Evolutionary conservation across 2,797 vertebrate species (phyloP).

Genomic region (Hyperoplus lanceolatus): DNA sequence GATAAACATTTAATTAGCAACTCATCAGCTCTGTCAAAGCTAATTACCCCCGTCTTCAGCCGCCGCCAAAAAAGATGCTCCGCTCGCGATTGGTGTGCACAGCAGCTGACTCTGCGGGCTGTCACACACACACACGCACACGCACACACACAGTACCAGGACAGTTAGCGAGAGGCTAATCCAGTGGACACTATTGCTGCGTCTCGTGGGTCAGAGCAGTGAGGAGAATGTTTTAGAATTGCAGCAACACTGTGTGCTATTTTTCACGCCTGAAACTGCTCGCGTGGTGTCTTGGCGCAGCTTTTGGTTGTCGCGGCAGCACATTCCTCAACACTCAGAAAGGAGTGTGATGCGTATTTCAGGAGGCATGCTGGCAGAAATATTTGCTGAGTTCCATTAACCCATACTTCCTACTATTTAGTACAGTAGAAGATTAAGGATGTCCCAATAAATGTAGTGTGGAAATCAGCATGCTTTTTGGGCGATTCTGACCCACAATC

Average conservation of each 20-base stretch:
- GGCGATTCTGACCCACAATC: no score
- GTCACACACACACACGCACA: not conserved
- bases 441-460: no score
- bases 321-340: conserved; percentile 28
- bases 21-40: conserved; percentile 81
- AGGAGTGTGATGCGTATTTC: conserved; percentile 40
- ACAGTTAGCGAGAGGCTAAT: conserved; percentile 32
- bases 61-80: conserved; percentile 60
- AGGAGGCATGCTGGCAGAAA: not conserved
- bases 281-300: conserved; percentile 31
- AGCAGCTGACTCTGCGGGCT: conserved; percentile 55
- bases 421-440: no score
- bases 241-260: conserved; percentile 50
- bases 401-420: no score
- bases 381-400: no score
- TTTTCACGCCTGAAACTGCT: conserved; percentile 51
- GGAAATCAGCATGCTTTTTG: no score
- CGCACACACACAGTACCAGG: not conserved
- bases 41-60: conserved; percentile 74
- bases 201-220: conserved; percentile 32
- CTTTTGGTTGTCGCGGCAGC: conserved; percentile 37
- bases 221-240: conserved; percentile 41
- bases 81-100: conserved; percentile 55
- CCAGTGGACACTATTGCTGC: conserved; percentile 28
- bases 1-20: conserved; percentile 84